Evolutionary conservation across 2,113 vertebrate genomes (phyloP).

Genomic region (Psammodynastes pulverulentus): DNA sequence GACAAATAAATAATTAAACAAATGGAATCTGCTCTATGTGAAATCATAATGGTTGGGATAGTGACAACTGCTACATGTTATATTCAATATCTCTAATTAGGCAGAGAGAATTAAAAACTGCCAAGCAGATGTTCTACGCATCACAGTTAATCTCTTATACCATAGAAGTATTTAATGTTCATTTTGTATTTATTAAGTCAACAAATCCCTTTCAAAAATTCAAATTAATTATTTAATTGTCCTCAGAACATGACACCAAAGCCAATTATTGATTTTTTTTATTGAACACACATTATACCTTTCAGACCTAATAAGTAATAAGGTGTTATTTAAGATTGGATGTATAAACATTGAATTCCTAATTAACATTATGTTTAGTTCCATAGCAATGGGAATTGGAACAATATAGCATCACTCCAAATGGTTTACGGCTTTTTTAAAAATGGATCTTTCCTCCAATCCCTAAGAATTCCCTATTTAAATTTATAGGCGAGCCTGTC

Average conservation of each 20-base stretch:
- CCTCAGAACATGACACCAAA: conserved; percentile 39
- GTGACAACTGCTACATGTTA: conserved; percentile 12
- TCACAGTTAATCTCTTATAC: conserved; percentile 38
- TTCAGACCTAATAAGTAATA: background rate
- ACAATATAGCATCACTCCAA: background rate
- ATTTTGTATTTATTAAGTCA: conserved; percentile 32
- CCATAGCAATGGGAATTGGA: background rate
- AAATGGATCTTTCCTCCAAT: background rate
- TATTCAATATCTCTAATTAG: conserved; percentile 29
- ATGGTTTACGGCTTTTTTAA: background rate
- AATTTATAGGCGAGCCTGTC: background rate
- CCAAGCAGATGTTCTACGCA: conserved; percentile 33
- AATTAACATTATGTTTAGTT: background rate
- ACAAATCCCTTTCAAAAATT: conserved; percentile 24
- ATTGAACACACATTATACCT: background rate
- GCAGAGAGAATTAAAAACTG: conserved; percentile 33
- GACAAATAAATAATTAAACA: background rate
- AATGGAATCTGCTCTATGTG: background rate
- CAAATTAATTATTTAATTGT: conserved; percentile 55
- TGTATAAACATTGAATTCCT: background rate
- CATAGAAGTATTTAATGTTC: conserved; percentile 39
- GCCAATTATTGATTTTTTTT: conserved; percentile 38
- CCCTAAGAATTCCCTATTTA: background rate
- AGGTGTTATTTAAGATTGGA: background rate
- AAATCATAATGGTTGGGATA: conserved; percentile 14